Evolutionary conservation across 2,888 invertebrate genomes (phyloP).

Genomic region (Caenorhabditis macrosperma): DNA sequence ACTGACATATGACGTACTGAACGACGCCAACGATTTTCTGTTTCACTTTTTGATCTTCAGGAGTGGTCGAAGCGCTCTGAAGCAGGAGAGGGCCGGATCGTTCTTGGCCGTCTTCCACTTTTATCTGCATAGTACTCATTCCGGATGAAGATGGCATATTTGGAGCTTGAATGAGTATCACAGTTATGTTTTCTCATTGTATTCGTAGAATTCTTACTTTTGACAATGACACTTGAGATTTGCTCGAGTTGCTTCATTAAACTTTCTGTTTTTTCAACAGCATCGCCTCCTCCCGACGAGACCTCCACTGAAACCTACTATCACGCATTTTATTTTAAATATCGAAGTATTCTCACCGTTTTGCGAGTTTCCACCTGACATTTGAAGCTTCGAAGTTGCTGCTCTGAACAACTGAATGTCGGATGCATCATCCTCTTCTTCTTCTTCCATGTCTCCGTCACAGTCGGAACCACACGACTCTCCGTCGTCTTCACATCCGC

Average conservation of each 20-base stretch:
- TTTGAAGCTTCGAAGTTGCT: slow-evolving; percentile 26
- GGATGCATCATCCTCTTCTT: slow-evolving; percentile 21
- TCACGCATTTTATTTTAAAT: neutral
- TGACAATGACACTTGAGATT: slow-evolving; percentile 45
- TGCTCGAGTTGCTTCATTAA: slow-evolving; percentile 36
- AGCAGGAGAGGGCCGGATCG: slow-evolving; percentile 29
- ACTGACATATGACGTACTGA: slow-evolving; percentile 69
- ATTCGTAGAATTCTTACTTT: neutral
- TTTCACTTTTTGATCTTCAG: slow-evolving; percentile 28
- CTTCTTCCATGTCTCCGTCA: slow-evolving; percentile 37
- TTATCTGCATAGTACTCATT: slow-evolving; percentile 32
- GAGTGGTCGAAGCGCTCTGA: neutral
- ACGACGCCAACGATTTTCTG: slow-evolving; percentile 70
- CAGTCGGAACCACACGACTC: slow-evolving; percentile 51
- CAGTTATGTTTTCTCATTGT: neutral
- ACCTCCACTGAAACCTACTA: slow-evolving; percentile 25
- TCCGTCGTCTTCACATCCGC: slow-evolving; percentile 40
- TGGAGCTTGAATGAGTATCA: slow-evolving; percentile 17
- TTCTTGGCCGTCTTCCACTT: slow-evolving; percentile 35
- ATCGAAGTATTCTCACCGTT: slow-evolving; percentile 11
- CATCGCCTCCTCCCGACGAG: neutral
- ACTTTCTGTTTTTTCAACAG: slow-evolving; percentile 1
- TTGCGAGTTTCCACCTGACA: neutral
- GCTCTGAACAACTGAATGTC: slow-evolving; percentile 34
- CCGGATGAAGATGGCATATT: slow-evolving; percentile 27